Evolutionary conservation across 2,797 vertebrate genomes (phyloP), one percentile per base, ranked within the genome.

Genomic region (Kryptolebias ocellatus): DNA sequence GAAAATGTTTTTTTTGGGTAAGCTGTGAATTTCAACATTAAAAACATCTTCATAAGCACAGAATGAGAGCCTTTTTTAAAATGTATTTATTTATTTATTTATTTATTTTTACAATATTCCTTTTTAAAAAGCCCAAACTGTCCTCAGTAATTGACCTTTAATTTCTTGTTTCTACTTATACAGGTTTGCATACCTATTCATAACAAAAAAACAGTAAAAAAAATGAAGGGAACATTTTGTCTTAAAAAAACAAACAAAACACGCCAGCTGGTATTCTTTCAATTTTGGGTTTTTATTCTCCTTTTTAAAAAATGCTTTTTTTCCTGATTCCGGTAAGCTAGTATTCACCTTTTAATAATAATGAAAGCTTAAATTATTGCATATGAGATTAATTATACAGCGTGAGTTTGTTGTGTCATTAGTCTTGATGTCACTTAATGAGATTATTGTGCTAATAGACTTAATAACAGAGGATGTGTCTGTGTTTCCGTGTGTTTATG

Each of bases 331-430:
- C 53, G 9, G 54, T 54, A 27, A 45, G 42, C 28, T 16, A 47
- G 4, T 62, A 34, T 56, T 53, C 20, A 18, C 9, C 10, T 37
- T 60, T 47, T 37, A 60, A 69, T 63, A 53, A 31, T 37, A 1
- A 11, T 42, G 3, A 34, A 63, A 70, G 60, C 55, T 66, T 53
- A 60, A 78, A 79, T 61, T 64, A 70, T 70, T 58, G 61, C 8
- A 54, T 3, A 10, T 11, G 16, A 44, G 53, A 71, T 83, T 74
- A 78, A 79, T 60, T 62, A 50, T 67, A 60, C 54, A 71, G 60
- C 50, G 27, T 9, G 53, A 66, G 73, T 78, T 78, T 76, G 74
- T 83, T 58, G 24, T 81, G 62, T 65, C 71, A 79, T 83, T 85
- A 79, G 45, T 74, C 62, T 72, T 45, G 51, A 51, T 78, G 72